These are phyloP conservation scores for Dromaius novaehollandiae DNA, from an alignment of 2,113 vertebrate species.

Conservation along the genomic window DNA sequence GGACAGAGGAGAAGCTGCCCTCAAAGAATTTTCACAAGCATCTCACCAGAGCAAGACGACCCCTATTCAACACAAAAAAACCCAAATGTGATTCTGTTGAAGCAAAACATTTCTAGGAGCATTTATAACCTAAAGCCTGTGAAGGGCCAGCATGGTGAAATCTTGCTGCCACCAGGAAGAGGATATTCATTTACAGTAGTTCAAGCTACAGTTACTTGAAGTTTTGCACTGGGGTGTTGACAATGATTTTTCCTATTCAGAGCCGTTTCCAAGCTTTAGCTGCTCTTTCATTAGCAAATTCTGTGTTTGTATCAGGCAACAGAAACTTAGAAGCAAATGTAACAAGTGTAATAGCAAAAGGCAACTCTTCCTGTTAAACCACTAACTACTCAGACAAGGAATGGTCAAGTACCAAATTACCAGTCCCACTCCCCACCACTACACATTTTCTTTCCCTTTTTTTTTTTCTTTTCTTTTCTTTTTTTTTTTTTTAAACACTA, in stretches of 20 bases:
- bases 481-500: neutral
- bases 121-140: neutral
- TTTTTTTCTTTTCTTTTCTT: neutral
- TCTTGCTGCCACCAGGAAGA: neutral
- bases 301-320: neutral
- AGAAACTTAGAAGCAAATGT: slow-evolving; percentile 34
- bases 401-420: neutral
- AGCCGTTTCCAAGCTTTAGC: slow-evolving; percentile 35
- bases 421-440: neutral
- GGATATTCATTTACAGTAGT: neutral
- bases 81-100: neutral
- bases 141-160: neutral
- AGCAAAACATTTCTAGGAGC: slow-evolving; percentile 21
- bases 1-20: neutral
- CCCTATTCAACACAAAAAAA: neutral
- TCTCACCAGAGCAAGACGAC: neutral
- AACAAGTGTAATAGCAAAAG: slow-evolving; percentile 23
- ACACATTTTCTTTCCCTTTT: neutral
- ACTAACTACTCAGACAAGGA: neutral
- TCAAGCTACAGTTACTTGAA: neutral
- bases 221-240: neutral
- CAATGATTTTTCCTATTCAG: neutral
- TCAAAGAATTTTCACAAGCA: neutral
- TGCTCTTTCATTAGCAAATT: slow-evolving; percentile 39
- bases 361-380: neutral